Evolutionary conservation across 2,113 vertebrate species (phyloP), one percentile per base, ranked within the genome.

Genomic region (Clupea harengus): DNA sequence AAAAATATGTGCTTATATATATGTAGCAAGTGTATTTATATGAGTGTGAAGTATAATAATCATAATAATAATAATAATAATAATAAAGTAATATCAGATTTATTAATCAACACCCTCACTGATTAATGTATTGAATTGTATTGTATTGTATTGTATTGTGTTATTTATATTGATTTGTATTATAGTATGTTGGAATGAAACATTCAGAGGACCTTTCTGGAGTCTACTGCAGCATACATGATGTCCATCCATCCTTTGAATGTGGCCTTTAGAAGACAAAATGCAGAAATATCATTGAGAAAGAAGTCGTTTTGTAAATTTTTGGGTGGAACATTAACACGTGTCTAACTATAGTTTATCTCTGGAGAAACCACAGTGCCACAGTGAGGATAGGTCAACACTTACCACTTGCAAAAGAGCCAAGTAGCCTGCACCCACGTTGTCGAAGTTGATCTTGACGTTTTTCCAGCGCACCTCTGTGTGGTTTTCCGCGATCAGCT

Each of bases 211-310:
- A 99, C 98, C 97, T 92, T 97, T 93, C 98, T 96, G 83, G 98
- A 99, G 89, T 99, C 98, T 25, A 99, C 97, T 2, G 98, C 98
- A 17, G 98, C 98, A 0, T 99, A 99, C 98, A 99, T 99, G 91
- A 99, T 99, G 92, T 99, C 98, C 98, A 99, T 99, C 98, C 98
- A 99, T 86, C 98, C 98, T 95, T 99, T 99, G 93, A 99, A 99
- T 0, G 98, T 99, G 9, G 98, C 98, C 98, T 99, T 2, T 2
- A 57, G 1, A 0, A 6, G 83, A 45, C 28, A 44, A 0, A 6
- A 28, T 0, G 54, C 0, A 1, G 25, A 45, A 45, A 84, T 10
- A 84, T n/a, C 50, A 4, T 45, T 45, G 11, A 22, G 75, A 50
- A 8, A 60, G 54, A 20, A 22, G 54, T 60, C 18, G 1, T 9